phyloP scores from a whole-genome alignment of 2,113 vertebrate species.

The Perognathus longimembris region DNA sequence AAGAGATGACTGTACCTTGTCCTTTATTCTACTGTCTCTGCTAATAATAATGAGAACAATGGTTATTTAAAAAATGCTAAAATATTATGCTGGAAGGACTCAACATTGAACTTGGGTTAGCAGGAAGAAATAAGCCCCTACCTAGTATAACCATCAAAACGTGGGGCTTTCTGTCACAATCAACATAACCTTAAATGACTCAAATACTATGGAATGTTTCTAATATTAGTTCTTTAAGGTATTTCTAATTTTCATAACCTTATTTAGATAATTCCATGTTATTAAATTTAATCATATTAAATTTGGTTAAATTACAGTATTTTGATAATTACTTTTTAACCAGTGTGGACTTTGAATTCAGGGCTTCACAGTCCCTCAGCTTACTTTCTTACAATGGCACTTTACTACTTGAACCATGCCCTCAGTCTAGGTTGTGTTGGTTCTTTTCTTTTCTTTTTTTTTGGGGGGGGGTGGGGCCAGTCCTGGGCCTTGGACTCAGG shows the following conservation, averaged over 20 bases:
- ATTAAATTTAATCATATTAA: too few relatives aligned
- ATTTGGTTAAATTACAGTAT: neutral
- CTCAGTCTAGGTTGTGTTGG: too few relatives aligned
- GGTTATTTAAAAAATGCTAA: neutral
- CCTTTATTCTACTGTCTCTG: neutral
- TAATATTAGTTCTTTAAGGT: conserved; percentile 33
- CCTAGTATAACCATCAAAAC: neutral
- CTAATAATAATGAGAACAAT: neutral
- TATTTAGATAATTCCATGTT: neutral
- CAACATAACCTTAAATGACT: conserved; percentile 20
- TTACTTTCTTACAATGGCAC: too few relatives aligned
- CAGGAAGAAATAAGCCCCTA: conserved; percentile 26
- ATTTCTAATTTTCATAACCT: conserved; percentile 28
- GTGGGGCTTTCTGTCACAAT: neutral
- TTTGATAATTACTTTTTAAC: neutral
- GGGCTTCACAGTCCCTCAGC: too few relatives aligned
- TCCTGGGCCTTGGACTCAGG: too few relatives aligned
- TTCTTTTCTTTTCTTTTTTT: too few relatives aligned
- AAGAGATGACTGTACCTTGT: neutral
- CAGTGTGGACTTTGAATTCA: too few relatives aligned
- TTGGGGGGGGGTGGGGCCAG: too few relatives aligned
- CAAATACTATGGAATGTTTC: neutral
- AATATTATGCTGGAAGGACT: neutral
- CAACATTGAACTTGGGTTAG: conserved; percentile 4
- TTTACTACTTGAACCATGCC: too few relatives aligned